Evolutionary conservation across 1,140 invertebrate genomes (phyloP).

Genomic region (Fopius arisanus): DNA sequence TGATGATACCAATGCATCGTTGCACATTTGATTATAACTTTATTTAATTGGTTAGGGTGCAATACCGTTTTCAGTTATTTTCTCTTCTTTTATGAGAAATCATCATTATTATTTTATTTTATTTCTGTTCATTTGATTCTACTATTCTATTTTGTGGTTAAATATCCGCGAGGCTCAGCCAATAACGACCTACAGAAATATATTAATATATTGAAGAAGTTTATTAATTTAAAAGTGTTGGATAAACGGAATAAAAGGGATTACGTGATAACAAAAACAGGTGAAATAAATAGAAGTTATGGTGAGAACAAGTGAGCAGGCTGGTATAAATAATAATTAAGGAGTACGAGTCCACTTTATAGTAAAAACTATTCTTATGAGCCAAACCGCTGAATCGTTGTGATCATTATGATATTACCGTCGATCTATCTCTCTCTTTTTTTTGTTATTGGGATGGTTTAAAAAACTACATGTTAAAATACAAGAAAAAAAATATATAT

Average conservation of each 20-base stretch:
- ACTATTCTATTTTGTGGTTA: conserved; percentile 32
- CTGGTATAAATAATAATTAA: conserved; percentile 5
- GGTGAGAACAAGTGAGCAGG: not conserved
- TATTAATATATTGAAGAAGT: conserved; percentile 30
- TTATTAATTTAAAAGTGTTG: not conserved
- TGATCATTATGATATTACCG: conserved; percentile 59
- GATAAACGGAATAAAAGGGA: not conserved
- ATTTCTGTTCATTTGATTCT: conserved; percentile 26
- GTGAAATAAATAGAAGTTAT: conserved; percentile 27
- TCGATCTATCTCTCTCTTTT: conserved; percentile 43
- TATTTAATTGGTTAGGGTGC: conserved; percentile 63
- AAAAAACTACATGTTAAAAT: conserved; percentile 1
- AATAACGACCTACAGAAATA: conserved; percentile 33
- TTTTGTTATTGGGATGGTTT: conserved; percentile 7
- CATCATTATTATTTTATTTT: conserved; percentile 38
- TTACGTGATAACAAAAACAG: not conserved
- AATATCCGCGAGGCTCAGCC: conserved; percentile 32
- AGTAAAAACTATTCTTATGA: conserved; percentile 33
- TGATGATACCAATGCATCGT: conserved; percentile 58
- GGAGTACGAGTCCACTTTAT: not conserved
- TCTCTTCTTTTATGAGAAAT: conserved; percentile 49
- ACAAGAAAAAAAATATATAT: not conserved
- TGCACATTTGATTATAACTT: conserved; percentile 48
- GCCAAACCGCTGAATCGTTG: conserved; percentile 54
- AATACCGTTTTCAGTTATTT: conserved; percentile 57